Conservation (phyloP, 2,888 invertebrate species). For the Epiblema foenella region DNA sequence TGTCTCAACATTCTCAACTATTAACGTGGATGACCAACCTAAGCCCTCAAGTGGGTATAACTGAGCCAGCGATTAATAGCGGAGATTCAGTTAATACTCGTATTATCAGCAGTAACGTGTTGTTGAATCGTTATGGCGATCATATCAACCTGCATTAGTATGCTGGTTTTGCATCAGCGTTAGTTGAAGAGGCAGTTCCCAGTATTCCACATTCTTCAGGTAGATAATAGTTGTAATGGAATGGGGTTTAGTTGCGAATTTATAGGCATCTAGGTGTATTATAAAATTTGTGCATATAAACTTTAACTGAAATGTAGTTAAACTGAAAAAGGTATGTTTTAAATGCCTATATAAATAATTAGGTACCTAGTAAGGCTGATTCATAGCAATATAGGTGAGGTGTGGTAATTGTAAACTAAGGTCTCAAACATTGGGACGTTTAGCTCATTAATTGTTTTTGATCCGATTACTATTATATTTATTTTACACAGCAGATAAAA, state of each 20-base stretch:
- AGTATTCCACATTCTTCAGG: conserved; percentile 5
- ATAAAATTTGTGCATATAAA: neutral
- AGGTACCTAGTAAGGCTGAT: too few species aligned
- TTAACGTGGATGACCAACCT: neutral
- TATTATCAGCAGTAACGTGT: conserved; percentile 26
- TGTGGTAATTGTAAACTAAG: too few species aligned
- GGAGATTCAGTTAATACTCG: conserved; percentile 31
- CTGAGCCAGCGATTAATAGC: conserved; percentile 17
- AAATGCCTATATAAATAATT: too few species aligned
- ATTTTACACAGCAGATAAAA: too few species aligned
- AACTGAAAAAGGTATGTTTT: too few species aligned
- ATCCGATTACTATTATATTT: too few species aligned
- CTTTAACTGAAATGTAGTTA: too few species aligned
- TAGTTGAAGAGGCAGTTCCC: neutral
- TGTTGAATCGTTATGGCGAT: conserved; percentile 20
- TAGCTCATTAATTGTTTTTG: neutral
- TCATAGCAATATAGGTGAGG: too few species aligned
- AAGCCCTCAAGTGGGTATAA: conserved; percentile 9
- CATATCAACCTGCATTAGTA: conserved; percentile 22
- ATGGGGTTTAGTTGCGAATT: neutral
- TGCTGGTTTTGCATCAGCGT: neutral
- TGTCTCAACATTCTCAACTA: neutral
- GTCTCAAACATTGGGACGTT: too few species aligned
- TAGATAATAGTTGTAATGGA: conserved; percentile 1
- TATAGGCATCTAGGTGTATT: neutral